Conservation (phyloP, 1,140 invertebrate genomes). For the Macrocentrus cingulum region DNA sequence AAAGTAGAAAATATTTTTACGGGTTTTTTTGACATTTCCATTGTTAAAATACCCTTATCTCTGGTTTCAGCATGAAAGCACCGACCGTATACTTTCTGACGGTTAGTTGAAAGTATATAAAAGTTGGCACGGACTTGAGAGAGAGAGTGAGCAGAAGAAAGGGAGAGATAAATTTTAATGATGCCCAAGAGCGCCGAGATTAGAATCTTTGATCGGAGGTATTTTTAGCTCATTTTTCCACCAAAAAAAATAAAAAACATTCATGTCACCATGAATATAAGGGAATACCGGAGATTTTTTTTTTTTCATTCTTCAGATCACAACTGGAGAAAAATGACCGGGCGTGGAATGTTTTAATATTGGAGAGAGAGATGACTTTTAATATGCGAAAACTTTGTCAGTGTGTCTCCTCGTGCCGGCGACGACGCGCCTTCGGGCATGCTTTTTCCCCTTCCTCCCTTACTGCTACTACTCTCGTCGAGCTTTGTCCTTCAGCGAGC, state of each 20-base stretch:
- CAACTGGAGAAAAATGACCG: conserved; percentile 19
- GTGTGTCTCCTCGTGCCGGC: conserved; percentile 16
- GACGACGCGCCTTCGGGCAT: conserved; percentile 21
- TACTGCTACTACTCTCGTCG: conserved; percentile 4
- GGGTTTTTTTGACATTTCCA: no score
- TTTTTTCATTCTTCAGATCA: neutral
- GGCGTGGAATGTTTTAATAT: conserved; percentile 33
- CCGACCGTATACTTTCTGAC: neutral
- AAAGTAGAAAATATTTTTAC: no score
- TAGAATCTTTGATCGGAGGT: neutral
- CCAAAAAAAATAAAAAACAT: neutral
- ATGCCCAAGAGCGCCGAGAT: neutral
- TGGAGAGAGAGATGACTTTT: conserved; percentile 27
- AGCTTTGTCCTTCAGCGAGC: no score
- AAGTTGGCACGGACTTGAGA: neutral
- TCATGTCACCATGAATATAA: neutral
- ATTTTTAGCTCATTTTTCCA: no score
- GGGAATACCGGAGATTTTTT: neutral
- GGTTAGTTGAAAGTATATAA: neutral
- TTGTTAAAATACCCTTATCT: neutral
- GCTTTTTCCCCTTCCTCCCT: conserved; percentile 14
- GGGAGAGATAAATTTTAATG: conserved; percentile 2
- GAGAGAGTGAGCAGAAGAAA: neutral
- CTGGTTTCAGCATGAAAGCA: neutral
- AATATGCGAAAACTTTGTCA: conserved; percentile 34